Percentiles rank a stretch among this genome's conserved stretches.
Evolutionary conservation across 2,888 invertebrate species (phyloP).

Genomic region (Tenodera sinensis): DNA sequence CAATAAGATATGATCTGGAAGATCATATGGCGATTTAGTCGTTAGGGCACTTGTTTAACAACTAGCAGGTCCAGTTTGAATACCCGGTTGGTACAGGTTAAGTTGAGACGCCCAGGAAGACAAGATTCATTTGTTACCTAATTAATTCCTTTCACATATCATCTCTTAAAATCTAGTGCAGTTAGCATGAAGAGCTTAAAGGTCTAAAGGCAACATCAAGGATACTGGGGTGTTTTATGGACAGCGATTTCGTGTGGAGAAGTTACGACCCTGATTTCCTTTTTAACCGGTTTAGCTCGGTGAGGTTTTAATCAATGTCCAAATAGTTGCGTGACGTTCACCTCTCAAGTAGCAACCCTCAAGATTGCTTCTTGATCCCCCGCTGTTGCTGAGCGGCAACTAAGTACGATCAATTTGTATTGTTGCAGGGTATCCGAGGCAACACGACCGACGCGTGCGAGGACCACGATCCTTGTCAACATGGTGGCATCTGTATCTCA

Average conservation of each 20-base stretch:
- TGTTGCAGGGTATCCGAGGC: conserved; percentile 50
- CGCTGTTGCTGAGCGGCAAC: neutral
- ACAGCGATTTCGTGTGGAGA: neutral
- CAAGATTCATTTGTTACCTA: no score
- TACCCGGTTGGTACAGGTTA: no score
- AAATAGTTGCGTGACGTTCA: neutral
- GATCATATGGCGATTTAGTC: no score
- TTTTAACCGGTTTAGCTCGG: neutral
- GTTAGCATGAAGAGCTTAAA: no score
- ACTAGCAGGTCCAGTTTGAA: no score
- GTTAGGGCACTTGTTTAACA: no score
- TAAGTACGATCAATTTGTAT: conserved; percentile 22
- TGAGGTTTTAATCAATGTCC: neutral
- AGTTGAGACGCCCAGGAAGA: no score
- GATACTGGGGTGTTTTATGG: no score
- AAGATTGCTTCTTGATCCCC: neutral
- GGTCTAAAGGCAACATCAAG: no score
- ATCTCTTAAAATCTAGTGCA: no score
- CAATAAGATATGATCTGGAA: no score
- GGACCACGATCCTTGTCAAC: conserved; percentile 86
- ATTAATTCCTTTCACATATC: no score
- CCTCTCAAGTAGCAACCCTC: neutral
- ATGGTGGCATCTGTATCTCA: conserved; percentile 93
- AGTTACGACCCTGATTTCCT: neutral
- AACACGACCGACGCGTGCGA: conserved; percentile 83